These are phyloP conservation scores for Callipepla californica DNA, from an alignment of 2,113 vertebrate species.

Conservation along the genomic window DNA sequence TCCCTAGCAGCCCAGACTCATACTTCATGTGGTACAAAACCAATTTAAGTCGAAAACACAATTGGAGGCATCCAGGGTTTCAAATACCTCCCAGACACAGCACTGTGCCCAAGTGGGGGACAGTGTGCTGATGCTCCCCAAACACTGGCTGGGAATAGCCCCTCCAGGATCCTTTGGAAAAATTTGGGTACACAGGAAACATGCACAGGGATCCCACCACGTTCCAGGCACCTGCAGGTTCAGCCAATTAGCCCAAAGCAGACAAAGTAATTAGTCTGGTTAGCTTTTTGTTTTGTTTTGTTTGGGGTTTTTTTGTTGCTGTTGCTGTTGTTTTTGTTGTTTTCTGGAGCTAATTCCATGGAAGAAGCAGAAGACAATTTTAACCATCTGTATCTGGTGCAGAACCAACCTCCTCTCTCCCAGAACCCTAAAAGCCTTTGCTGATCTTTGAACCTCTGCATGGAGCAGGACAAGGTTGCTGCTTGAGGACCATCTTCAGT, in stretches of 20 bases:
- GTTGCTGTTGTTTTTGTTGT: not conserved
- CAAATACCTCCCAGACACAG: not conserved
- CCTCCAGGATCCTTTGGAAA: not conserved
- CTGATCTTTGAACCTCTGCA: not conserved
- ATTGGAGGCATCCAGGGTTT: not conserved
- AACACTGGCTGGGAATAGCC: not conserved
- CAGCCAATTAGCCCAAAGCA: not conserved
- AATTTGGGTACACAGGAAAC: not conserved
- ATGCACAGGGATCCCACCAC: rapidly evolving
- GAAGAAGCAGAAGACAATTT: not conserved
- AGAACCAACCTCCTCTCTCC: not conserved
- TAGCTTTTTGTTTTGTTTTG: not conserved
- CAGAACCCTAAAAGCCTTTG: not conserved
- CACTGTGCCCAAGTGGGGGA: not conserved
- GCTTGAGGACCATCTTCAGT: not conserved
- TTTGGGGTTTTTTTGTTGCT: not conserved
- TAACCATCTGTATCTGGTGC: not conserved
- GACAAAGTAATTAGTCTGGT: not conserved
- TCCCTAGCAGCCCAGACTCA: not conserved
- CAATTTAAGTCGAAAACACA: constrained; percentile 38
- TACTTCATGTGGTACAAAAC: constrained; percentile 42
- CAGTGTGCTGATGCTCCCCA: not conserved
- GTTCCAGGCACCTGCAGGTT: not conserved
- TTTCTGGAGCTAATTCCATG: not conserved
- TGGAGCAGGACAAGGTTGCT: not conserved